A percentile compares a stretch with the other conserved stretches of the same genome.
Conservation (phyloP, 1,140 invertebrate genomes). For the Brachystomella parvula region DNA sequence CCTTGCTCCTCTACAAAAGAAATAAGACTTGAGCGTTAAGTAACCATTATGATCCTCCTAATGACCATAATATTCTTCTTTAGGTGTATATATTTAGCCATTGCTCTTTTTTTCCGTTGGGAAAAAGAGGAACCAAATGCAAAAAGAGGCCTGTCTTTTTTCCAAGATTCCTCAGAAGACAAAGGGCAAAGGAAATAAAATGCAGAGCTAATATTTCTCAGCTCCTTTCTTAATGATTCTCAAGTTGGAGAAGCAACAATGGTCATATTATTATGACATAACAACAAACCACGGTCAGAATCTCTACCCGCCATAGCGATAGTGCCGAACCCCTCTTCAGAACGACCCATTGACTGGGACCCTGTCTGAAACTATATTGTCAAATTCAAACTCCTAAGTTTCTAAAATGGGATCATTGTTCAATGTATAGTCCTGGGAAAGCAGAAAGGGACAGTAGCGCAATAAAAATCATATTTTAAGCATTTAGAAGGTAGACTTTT, state of each 20-base stretch:
- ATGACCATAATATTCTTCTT: background rate
- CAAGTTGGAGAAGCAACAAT: background rate
- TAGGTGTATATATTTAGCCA: background rate
- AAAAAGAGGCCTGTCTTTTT: background rate
- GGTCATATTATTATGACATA: background rate
- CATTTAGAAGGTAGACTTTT: no score
- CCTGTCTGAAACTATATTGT: no score
- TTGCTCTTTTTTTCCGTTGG: background rate
- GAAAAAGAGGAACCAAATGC: background rate
- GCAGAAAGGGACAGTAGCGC: no score
- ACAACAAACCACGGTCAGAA: no score
- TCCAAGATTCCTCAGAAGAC: background rate
- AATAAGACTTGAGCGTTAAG: background rate
- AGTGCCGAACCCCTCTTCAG: no score
- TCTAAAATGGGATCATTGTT: no score
- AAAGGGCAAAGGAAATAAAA: background rate
- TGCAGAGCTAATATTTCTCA: background rate
- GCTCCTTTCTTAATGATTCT: background rate
- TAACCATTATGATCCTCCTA: conserved; percentile 3
- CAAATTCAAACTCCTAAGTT: no score
- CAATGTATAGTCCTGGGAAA: no score
- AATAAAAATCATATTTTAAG: no score
- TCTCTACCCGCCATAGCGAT: no score
- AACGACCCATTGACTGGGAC: no score
- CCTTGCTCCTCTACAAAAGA: conserved; percentile 4